These are phyloP conservation scores for Acanthopagrus latus DNA, from an alignment of 2,797 vertebrate species.

Conservation along the genomic window DNA sequence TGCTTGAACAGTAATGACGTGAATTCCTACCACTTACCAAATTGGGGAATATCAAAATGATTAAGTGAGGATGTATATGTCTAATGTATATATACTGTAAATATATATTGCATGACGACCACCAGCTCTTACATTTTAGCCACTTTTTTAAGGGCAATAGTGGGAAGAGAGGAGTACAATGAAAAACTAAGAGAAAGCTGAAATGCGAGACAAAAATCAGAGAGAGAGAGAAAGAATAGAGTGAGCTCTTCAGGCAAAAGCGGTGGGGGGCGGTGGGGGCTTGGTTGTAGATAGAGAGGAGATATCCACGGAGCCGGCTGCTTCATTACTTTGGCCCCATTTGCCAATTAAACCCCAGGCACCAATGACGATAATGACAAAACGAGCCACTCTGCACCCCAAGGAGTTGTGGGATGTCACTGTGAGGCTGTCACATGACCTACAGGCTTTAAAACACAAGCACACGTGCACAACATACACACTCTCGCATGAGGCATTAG, in stretches of 20 bases:
- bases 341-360: constrained; percentile 79
- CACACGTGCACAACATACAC: constrained; percentile 3
- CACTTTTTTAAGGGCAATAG: constrained; percentile 1
- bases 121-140: constrained; percentile 9
- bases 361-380: constrained; percentile 75
- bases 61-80: not conserved
- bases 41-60: not conserved
- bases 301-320: constrained; percentile 69
- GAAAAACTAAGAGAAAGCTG: not conserved
- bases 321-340: constrained; percentile 76
- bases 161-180: not conserved
- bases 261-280: not conserved
- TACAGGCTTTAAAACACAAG: constrained; percentile 47
- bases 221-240: constrained; percentile 11
- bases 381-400: constrained; percentile 67
- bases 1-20: not conserved
- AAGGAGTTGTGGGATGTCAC: constrained; percentile 71
- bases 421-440: constrained; percentile 63
- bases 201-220: not conserved
- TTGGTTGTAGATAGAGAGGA: constrained; percentile 56
- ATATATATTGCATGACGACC: not conserved
- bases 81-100: not conserved
- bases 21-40: constrained; percentile 1
- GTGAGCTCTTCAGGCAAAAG: constrained; percentile 7
- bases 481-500: constrained; percentile 20